These are phyloP conservation scores for Orthosia cruda DNA, from an alignment of 2,888 invertebrate species.

Conservation along the genomic window DNA sequence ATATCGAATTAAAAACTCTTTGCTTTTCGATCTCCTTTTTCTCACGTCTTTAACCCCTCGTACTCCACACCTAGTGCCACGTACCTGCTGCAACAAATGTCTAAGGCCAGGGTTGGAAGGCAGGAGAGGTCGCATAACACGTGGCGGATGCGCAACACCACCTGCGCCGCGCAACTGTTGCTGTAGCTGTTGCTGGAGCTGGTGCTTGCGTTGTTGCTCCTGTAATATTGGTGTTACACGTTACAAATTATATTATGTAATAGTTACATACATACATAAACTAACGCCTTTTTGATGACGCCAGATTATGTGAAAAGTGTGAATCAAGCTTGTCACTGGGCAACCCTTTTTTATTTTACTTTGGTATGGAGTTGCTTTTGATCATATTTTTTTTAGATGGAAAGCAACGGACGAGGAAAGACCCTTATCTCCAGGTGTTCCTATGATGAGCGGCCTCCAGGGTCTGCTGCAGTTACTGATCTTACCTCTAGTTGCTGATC, in stretches of 20 bases:
- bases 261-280: too few species aligned
- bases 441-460: too few species aligned
- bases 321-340: too few species aligned
- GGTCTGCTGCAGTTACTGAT: too few species aligned
- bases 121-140: conserved; percentile 94
- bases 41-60: too few species aligned
- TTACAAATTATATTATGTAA: neutral
- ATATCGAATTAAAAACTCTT: neutral
- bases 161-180: conserved; percentile 83
- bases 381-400: too few species aligned
- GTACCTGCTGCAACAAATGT: conserved; percentile 95
- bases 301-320: too few species aligned
- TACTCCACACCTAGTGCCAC: neutral
- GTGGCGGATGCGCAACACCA: conserved; percentile 84
- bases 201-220: conserved; percentile 89
- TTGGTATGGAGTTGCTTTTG: too few species aligned
- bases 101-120: conserved; percentile 95
- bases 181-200: conserved; percentile 88
- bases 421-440: neutral
- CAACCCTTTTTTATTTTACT: too few species aligned
- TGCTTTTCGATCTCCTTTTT: neutral
- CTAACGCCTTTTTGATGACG: too few species aligned
- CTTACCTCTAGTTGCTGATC: too few species aligned
- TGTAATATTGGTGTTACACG: conserved; percentile 43
- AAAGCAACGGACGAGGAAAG: too few species aligned